phyloP scores from a whole-genome alignment of 2,888 invertebrate species.

The Hypomecis punctinalis region DNA sequence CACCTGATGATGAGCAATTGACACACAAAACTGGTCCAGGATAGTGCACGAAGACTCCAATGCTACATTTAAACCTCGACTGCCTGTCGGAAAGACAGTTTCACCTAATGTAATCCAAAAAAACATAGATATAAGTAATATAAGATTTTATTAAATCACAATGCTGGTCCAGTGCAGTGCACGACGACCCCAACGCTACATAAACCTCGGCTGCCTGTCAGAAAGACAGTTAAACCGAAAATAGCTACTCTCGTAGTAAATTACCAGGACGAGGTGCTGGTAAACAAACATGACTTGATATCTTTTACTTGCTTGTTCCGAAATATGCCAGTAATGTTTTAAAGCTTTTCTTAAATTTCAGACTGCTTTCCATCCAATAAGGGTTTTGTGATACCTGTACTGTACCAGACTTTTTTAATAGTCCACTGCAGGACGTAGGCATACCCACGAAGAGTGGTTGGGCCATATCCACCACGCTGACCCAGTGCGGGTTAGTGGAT shows the following conservation, averaged over 20 bases:
- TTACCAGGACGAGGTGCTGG: slow-evolving; percentile 15
- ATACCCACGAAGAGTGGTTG: too few relatives aligned
- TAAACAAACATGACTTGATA: slow-evolving; percentile 10
- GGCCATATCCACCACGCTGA: too few relatives aligned
- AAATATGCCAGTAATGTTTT: neutral
- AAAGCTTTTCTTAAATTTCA: slow-evolving; percentile 2
- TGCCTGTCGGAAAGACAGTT: neutral
- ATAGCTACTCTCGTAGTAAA: slow-evolving; percentile 15
- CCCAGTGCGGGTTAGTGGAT: too few relatives aligned
- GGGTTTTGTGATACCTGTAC: too few relatives aligned
- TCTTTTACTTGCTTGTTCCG: neutral
- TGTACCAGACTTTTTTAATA: too few relatives aligned
- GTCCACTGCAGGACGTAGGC: too few relatives aligned
- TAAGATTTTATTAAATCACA: too few relatives aligned
- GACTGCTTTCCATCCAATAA: neutral
- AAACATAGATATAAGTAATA: too few relatives aligned
- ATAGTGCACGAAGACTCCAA: neutral
- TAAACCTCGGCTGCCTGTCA: slow-evolving; percentile 8
- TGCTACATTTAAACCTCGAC: neutral
- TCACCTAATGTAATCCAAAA: neutral
- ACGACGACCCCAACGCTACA: slow-evolving; percentile 4
- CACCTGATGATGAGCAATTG: too few relatives aligned
- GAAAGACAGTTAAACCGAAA: slow-evolving; percentile 14
- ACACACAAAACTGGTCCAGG: neutral
- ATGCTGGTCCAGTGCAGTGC: neutral